Evolutionary conservation across 2,797 vertebrate species (phyloP), one percentile per base, ranked within the genome.

Genomic region (Sciurus carolinensis): DNA sequence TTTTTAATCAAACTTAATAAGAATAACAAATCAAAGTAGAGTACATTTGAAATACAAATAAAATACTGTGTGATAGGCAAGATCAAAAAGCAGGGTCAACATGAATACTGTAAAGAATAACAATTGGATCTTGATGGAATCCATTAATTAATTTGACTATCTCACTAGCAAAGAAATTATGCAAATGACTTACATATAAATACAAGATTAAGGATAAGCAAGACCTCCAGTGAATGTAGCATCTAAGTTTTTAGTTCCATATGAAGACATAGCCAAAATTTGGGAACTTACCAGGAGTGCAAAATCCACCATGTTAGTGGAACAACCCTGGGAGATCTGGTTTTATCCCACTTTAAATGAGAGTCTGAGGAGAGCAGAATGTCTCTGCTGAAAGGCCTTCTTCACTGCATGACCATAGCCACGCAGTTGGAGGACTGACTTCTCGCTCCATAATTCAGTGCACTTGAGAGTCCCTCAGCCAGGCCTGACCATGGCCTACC

Each of bases 1-100:
- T 82, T 82, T 86, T 82, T 59, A 64, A 77, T 54, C 9, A 93
- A 75, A 54, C 20, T 64, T 88, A 79, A 24, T n/a, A n/a, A 87
- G 47, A 93, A 57, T 77, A 87, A 22, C 3, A 90, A 90, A 52
- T 9, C 33, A 18, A 67, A 86, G 30, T 11, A 90, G 6, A 66
- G n/a, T 83, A 76, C 83, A 3, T 12, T 82, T 33, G n/a, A 77
- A 66, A 10, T 66, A 71, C 26, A 87, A 79, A 86, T 28, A 36
- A 76, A 82, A 64, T 89, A 82, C 3, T 90, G 2, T 89, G 4
- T 79, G 26, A 57, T 50, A 12, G 42, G 2, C 8, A 83, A 83
- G 50, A 82, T 6, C 0, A 71, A 79, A 86, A 64, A n/a, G 33
- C 17, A 79, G 50, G 47, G 67, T 85, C 22, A 76, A 80, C 80